These are phyloP conservation scores for Genyomyrus donnyi DNA, from an alignment of 2,113 vertebrate species.

Conservation along the genomic window DNA sequence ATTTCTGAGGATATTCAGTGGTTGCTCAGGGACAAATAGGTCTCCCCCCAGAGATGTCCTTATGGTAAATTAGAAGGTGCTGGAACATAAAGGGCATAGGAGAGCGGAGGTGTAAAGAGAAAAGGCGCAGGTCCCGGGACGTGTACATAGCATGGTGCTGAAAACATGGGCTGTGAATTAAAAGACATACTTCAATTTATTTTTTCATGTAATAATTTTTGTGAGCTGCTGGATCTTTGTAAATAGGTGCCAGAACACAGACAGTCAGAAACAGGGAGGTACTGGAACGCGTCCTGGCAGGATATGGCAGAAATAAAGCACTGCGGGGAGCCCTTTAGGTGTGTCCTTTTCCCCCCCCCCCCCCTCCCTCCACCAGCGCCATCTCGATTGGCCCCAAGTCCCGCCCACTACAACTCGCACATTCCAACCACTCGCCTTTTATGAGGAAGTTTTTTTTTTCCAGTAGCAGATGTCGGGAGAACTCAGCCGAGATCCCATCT, in stretches of 20 bases:
- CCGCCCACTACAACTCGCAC: neutral
- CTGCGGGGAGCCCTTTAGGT: neutral
- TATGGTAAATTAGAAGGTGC: neutral
- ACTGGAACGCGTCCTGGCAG: neutral
- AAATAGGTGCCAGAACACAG: neutral
- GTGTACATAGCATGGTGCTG: neutral
- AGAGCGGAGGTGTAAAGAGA: neutral
- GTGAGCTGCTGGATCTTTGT: neutral
- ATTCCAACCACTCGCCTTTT: neutral
- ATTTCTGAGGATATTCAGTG: neutral
- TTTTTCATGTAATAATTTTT: neutral
- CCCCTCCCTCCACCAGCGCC: slow-evolving; percentile 21
- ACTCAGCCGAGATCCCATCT: slow-evolving; percentile 50
- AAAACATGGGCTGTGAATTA: neutral
- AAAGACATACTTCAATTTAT: neutral
- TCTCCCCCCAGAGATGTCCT: neutral
- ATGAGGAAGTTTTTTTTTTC: slow-evolving; percentile 36
- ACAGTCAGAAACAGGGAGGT: neutral
- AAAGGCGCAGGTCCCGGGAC: neutral
- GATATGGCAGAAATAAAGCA: neutral
- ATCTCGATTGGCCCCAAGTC: slow-evolving; percentile 38
- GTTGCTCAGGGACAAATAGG: neutral
- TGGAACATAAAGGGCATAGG: neutral
- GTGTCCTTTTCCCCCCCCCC: neutral
- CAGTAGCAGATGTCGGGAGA: slow-evolving; percentile 50